These are phyloP conservation scores for Ptilodon capucinus DNA, from an alignment of 2,888 invertebrate species.

Conservation along the genomic window DNA sequence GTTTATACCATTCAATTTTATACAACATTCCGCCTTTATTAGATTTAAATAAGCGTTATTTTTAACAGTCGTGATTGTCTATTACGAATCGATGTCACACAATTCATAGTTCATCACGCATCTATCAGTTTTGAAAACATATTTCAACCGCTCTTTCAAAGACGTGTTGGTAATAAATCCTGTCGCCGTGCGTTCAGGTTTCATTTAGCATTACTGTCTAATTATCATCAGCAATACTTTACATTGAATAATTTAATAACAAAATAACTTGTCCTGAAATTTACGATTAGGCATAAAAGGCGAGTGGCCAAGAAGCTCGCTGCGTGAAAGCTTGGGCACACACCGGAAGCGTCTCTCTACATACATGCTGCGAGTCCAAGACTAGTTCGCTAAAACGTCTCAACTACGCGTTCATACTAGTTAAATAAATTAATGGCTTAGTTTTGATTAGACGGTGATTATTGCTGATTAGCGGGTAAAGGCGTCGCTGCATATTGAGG, in stretches of 20 bases:
- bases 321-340: constrained; percentile 46
- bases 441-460: constrained; percentile 56
- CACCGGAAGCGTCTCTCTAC: constrained; percentile 48
- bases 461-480: constrained; percentile 48
- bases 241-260: constrained; percentile 29
- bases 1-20: constrained; percentile 41
- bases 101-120: neutral
- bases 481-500: constrained; percentile 45
- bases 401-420: constrained; percentile 43
- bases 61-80: constrained; percentile 5
- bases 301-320: constrained; percentile 43
- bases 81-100: neutral
- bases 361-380: constrained; percentile 47
- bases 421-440: constrained; percentile 48
- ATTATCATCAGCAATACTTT: constrained; percentile 6
- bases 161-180: neutral
- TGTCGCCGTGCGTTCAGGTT: no score
- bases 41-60: constrained; percentile 27
- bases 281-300: constrained; percentile 43
- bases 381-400: constrained; percentile 40
- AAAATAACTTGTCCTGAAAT: constrained; percentile 38
- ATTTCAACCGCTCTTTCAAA: neutral
- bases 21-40: constrained; percentile 29
- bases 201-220: no score
- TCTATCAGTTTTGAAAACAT: neutral